Evolutionary conservation across 2,888 invertebrate species (phyloP), one percentile per base, ranked within the genome.

Genomic region (Reticulitermes lucifugus): DNA sequence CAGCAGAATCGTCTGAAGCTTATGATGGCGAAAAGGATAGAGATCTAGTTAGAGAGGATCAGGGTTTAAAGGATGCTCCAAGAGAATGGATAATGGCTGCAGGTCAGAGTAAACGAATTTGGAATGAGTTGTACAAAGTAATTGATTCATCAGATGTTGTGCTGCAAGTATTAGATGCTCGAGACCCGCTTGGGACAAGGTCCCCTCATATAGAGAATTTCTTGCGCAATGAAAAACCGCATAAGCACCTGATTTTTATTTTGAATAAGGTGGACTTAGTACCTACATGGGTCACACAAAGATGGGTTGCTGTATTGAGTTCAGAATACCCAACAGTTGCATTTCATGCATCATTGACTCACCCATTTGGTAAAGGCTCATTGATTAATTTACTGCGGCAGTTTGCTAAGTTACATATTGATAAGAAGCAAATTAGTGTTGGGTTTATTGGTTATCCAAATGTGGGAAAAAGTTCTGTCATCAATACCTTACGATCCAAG

Each of bases 401-500:
- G 90, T 97, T 99, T 92, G 96, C 95, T 0, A 98, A 98, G 91
- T 92, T 99, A 22, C 99, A 99, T 89, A 93, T 95, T 86, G 99
- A 99, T 90, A 98, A 98, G 90, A 98, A 98, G 89, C 99, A 99
- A 92, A 99, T 99, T 86, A 98, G 98, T 90, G 98, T 99, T 81
- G 99, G 99, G 1, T 96, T 99, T 88, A 98, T 99, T 90, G 99
- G 99, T 0, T 99, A 99, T 91, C 99, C 99, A 3, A 99, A 99
- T 92, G 98, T 98, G 7, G 99, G 99, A 0, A 99, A 99, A 91
- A 99, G 98, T 87, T 99, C 99, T 0, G 95, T 99, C 10, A 99
- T 99, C 87, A 99, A 99, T 91, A 98, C 99, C 0, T 92, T 99
- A 85, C 93, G 98, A 84, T 96, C 97, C 18, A 98, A 99, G 89